Percentiles rank a stretch among this genome's conserved stretches.
phyloP scores from a whole-genome alignment of 2,888 invertebrate species.

The Drosophila fungiperda region DNA sequence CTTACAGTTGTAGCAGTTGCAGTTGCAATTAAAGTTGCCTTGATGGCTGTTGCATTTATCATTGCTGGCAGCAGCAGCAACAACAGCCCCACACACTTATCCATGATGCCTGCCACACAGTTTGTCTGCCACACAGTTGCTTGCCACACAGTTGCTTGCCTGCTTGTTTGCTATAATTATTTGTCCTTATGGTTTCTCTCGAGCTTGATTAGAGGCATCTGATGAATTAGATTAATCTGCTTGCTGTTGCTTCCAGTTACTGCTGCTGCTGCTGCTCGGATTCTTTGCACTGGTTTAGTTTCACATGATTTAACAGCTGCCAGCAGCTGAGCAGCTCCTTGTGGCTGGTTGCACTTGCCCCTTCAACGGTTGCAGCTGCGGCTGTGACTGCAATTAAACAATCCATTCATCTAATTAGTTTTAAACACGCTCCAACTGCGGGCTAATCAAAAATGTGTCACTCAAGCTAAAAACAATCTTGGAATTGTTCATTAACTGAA shows the following conservation, averaged over 20 bases:
- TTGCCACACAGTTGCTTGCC: constrained; percentile 10
- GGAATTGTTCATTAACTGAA: neutral
- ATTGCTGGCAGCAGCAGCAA: constrained; percentile 30
- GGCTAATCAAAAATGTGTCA: constrained; percentile 17
- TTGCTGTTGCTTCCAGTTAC: constrained; percentile 7
- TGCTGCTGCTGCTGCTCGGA: constrained; percentile 6
- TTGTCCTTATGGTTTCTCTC: constrained; percentile 51
- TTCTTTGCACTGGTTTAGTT: constrained; percentile 7
- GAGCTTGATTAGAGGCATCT: constrained; percentile 66
- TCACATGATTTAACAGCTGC: constrained; percentile 47
- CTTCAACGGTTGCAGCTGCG: constrained; percentile 1
- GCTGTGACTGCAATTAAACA: constrained; percentile 35
- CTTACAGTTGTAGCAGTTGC: constrained; percentile 37
- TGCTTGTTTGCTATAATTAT: constrained; percentile 51
- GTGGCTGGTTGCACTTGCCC: neutral
- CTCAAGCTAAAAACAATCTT: neutral
- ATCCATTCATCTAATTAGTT: constrained; percentile 55
- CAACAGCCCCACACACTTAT: constrained; percentile 28
- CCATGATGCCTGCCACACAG: constrained; percentile 52
- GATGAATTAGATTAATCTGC: constrained; percentile 58
- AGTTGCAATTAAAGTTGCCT: constrained; percentile 52
- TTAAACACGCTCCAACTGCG: constrained; percentile 11
- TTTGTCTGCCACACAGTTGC: constrained; percentile 9
- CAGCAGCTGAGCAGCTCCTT: neutral
- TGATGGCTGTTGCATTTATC: constrained; percentile 58